These are phyloP conservation scores for Oppia nitens DNA, from an alignment of 1,140 invertebrate genomes.

Conservation along the genomic window DNA sequence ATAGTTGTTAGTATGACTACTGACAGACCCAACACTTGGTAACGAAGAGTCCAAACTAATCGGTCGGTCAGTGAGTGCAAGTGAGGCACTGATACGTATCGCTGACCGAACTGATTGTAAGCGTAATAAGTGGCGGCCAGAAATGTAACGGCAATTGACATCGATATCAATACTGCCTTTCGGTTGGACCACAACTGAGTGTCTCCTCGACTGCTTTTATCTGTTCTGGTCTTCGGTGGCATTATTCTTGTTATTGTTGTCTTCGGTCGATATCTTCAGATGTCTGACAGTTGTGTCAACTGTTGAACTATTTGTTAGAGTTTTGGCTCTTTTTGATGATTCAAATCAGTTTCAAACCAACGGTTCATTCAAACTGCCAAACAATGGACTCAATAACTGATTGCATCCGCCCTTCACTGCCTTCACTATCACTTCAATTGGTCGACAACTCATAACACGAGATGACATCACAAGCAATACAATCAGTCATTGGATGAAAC, in stretches of 20 bases:
- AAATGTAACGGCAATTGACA: not conserved
- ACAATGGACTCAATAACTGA: not conserved
- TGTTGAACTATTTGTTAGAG: not conserved
- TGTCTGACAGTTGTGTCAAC: not conserved
- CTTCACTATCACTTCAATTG: no score
- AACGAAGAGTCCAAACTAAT: conserved; percentile 2
- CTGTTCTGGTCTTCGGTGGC: not conserved
- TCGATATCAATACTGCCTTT: not conserved
- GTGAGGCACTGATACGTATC: not conserved
- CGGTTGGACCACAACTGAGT: not conserved
- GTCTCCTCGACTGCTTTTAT: not conserved
- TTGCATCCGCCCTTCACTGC: not conserved
- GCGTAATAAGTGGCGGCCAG: not conserved
- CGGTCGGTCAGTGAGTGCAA: conserved; percentile 1
- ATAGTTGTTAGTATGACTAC: not conserved
- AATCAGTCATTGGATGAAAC: no score
- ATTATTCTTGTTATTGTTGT: not conserved
- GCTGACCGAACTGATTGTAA: not conserved
- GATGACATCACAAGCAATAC: no score
- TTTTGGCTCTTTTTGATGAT: not conserved
- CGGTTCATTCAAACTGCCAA: not conserved
- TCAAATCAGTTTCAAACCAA: not conserved
- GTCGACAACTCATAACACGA: no score
- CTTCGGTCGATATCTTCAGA: no score
- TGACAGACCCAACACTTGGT: not conserved